phyloP scores from a whole-genome alignment of 2,113 vertebrate species.

The Hucho hucho region DNA sequence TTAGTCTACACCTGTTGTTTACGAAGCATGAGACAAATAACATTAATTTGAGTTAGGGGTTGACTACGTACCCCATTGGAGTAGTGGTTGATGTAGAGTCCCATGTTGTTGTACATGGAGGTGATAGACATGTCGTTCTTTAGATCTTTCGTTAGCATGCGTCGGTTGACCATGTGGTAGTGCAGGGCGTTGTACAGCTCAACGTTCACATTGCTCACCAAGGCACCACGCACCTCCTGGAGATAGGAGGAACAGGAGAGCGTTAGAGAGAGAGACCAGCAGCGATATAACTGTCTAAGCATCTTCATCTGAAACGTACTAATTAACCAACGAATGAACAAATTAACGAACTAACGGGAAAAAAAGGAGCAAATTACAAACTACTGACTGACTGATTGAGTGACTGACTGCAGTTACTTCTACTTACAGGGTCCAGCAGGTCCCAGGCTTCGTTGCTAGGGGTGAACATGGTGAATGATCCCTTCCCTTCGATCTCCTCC shows the following conservation, averaged over 20 bases:
- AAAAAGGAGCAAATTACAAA: too few relatives aligned
- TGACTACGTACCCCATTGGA: constrained; percentile 86
- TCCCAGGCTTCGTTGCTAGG: constrained; percentile 95
- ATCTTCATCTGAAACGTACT: background rate
- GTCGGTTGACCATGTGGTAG: constrained; percentile 88
- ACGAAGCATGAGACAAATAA: too few relatives aligned
- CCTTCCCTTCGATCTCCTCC: constrained; percentile 84
- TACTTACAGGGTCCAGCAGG: constrained; percentile 79
- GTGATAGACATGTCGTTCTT: constrained; percentile 83
- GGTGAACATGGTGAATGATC: constrained; percentile 91
- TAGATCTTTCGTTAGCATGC: constrained; percentile 92
- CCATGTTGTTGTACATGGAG: constrained; percentile 85
- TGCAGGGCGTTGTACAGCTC: constrained; percentile 87
- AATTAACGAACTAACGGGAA: too few relatives aligned
- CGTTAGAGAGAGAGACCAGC: background rate
- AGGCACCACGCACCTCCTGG: constrained; percentile 75
- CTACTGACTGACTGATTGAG: too few relatives aligned
- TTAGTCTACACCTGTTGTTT: too few relatives aligned
- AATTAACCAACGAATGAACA: too few relatives aligned
- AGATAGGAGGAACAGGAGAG: background rate
- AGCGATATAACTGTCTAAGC: too few relatives aligned
- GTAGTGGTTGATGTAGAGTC: constrained; percentile 91
- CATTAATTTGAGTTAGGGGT: too few relatives aligned
- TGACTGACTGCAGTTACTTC: constrained; percentile 48
- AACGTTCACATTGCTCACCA: constrained; percentile 86